Evolutionary conservation across 2,888 invertebrate genomes (phyloP).

Genomic region (Microchrysa polita): DNA sequence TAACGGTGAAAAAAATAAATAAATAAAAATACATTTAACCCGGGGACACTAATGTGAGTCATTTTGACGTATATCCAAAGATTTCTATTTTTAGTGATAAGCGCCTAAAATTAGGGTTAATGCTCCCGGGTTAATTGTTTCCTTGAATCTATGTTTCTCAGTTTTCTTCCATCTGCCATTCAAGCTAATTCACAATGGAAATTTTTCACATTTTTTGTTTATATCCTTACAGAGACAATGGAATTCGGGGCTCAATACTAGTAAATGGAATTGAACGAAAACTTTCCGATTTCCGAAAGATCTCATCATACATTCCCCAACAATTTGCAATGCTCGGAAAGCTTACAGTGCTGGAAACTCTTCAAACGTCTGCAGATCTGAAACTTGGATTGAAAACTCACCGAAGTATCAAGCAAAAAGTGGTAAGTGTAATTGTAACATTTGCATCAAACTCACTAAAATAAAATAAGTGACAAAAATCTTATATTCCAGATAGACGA

Average conservation of each 20-base stretch:
- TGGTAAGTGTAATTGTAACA: conserved; percentile 66
- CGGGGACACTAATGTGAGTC: no score
- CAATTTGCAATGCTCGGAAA: conserved; percentile 81
- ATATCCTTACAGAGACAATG: conserved; percentile 55
- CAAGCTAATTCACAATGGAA: no score
- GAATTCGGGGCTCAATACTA: conserved; percentile 71
- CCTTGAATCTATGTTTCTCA: no score
- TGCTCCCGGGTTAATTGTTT: no score
- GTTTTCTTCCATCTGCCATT: no score
- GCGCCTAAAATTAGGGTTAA: no score
- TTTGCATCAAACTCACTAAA: neutral
- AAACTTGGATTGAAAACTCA: conserved; percentile 76
- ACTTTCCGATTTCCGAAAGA: conserved; percentile 70
- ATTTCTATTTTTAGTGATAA: no score
- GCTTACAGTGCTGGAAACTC: conserved; percentile 84
- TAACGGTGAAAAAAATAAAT: no score
- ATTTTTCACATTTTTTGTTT: conserved; percentile 1
- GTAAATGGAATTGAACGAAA: conserved; percentile 76
- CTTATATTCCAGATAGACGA: conserved; percentile 75
- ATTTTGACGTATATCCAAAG: no score
- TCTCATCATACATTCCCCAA: conserved; percentile 85
- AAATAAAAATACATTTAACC: no score
- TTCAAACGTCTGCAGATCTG: conserved; percentile 83
- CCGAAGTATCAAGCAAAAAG: conserved; percentile 70
- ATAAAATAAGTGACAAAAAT: neutral